A percentile compares a stretch with the other conserved stretches of the same genome.
Conservation (phyloP, 2,888 invertebrate species). For the Idaea aversata region DNA sequence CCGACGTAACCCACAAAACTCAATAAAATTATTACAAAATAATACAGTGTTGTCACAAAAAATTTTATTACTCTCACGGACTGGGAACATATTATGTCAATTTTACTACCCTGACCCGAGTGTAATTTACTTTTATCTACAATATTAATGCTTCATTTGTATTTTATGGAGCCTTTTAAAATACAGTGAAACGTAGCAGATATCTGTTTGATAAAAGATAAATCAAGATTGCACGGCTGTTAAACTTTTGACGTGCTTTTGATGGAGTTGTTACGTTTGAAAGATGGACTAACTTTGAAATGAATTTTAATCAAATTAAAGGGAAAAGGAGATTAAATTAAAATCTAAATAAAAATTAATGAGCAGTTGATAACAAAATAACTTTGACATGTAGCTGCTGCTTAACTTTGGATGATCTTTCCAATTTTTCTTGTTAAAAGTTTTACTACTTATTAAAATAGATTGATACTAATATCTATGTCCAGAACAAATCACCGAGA, state of each 20-base stretch:
- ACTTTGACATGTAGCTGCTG: no score
- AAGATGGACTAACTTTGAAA: not conserved
- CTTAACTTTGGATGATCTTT: no score
- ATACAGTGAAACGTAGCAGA: conserved; percentile 24
- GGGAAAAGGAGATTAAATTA: not conserved
- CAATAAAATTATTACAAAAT: conserved; percentile 19
- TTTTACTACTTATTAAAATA: no score
- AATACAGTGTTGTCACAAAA: conserved; percentile 12
- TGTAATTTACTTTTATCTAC: conserved; percentile 48
- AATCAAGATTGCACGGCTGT: conserved; percentile 1
- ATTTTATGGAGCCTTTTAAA: conserved; percentile 46
- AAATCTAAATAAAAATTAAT: not conserved
- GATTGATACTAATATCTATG: no score
- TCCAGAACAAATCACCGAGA: no score
- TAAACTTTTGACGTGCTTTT: not conserved
- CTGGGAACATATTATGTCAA: conserved; percentile 47
- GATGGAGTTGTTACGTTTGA: not conserved
- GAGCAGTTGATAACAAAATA: no score
- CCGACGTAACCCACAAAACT: not conserved
- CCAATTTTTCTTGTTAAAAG: no score
- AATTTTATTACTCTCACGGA: not conserved
- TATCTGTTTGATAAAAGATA: conserved; percentile 13
- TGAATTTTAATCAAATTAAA: not conserved
- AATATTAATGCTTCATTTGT: conserved; percentile 50
- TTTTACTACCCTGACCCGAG: conserved; percentile 51